Conservation (phyloP, 2,888 invertebrate species). For the Tiphia femorata region DNA sequence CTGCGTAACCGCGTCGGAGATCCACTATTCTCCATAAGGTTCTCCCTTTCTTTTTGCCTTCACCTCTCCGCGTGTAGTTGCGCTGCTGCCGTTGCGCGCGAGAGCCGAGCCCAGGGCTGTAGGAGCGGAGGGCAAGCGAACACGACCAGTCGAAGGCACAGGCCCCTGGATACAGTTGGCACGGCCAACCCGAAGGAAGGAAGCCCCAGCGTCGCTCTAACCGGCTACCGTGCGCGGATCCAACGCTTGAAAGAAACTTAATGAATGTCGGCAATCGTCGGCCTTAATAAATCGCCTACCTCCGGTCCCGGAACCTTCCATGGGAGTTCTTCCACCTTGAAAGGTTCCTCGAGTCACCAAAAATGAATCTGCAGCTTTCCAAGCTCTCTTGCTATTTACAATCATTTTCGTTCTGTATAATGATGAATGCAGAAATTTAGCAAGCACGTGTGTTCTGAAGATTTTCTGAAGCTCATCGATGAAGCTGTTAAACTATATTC, state of each 20-base stretch:
- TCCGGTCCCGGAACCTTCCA: too few species aligned
- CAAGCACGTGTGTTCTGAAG: too few species aligned
- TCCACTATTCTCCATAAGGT: slow-evolving; percentile 19
- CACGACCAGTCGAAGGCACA: slow-evolving; percentile 10
- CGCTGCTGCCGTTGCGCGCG: slow-evolving; percentile 37
- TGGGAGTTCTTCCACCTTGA: too few species aligned
- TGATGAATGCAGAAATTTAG: too few species aligned
- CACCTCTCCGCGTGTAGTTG: slow-evolving; percentile 42
- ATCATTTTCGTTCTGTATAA: too few species aligned
- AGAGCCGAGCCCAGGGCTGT: slow-evolving; percentile 34
- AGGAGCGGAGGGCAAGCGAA: slow-evolving; percentile 24
- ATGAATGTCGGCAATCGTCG: slow-evolving; percentile 56
- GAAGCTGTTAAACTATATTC: too few species aligned
- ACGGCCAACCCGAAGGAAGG: too few species aligned
- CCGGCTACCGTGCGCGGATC: slow-evolving; percentile 47
- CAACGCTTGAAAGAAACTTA: slow-evolving; percentile 48
- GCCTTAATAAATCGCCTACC: slow-evolving; percentile 36
- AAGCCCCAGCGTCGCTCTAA: slow-evolving; percentile 14
- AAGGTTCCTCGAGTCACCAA: too few species aligned
- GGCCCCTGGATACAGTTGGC: too few species aligned
- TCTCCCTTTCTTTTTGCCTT: slow-evolving; percentile 31
- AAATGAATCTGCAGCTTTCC: too few species aligned
- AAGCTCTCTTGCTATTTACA: too few species aligned
- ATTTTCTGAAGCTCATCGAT: too few species aligned
- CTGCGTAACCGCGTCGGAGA: slow-evolving; percentile 29